Percentiles rank a stretch among this genome's conserved stretches.
Evolutionary conservation across 2,797 vertebrate species (phyloP).

Genomic region (Leptoclinus maculatus): DNA sequence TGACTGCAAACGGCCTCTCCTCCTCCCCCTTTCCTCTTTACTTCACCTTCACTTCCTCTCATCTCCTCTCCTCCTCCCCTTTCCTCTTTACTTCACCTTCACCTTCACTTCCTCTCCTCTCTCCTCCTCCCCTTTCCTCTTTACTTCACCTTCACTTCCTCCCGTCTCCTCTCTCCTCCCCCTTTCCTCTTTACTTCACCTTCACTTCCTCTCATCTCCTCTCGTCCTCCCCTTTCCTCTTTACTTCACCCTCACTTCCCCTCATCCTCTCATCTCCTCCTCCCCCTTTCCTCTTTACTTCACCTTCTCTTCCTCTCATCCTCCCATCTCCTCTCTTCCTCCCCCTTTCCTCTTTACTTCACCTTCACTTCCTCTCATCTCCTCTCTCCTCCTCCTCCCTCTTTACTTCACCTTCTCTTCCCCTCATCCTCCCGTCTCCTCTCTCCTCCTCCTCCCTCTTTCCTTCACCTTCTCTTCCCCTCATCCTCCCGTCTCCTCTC

Average conservation of each 20-base stretch:
- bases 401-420: slow-evolving; percentile 28
- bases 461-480: slow-evolving; percentile 27
- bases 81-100: slow-evolving; percentile 27
- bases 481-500: slow-evolving; percentile 31
- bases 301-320: slow-evolving; percentile 26
- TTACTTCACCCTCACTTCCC: slow-evolving; percentile 28
- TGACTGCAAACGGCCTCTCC: slow-evolving; percentile 50
- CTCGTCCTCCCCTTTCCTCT: neutral
- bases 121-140: neutral
- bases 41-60: slow-evolving; percentile 28
- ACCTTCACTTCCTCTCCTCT: slow-evolving; percentile 23
- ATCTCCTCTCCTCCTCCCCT: slow-evolving; percentile 8
- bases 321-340: slow-evolving; percentile 4
- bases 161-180: slow-evolving; percentile 20
- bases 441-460: slow-evolving; percentile 10
- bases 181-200: slow-evolving; percentile 21
- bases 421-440: slow-evolving; percentile 26
- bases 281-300: slow-evolving; percentile 15
- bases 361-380: slow-evolving; percentile 27
- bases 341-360: slow-evolving; percentile 17
- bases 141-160: slow-evolving; percentile 29
- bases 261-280: slow-evolving; percentile 11
- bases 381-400: slow-evolving; percentile 8
- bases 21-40: slow-evolving; percentile 7
- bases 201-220: slow-evolving; percentile 27